Conservation (phyloP, 2,113 vertebrate genomes). For the Phycodurus eques region DNA sequence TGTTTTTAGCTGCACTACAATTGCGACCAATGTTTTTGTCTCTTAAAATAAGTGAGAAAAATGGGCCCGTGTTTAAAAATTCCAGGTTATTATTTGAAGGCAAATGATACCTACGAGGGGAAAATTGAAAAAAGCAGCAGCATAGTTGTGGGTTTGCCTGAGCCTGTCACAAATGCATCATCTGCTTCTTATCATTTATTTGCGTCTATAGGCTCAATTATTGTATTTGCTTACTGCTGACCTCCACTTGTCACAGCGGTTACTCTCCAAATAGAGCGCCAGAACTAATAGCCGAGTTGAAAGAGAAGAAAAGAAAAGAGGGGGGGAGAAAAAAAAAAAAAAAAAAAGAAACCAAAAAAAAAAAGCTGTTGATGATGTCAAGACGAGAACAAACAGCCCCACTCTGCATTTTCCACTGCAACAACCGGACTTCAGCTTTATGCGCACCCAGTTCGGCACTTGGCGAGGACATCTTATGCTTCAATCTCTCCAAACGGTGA, state of each 20-base stretch:
- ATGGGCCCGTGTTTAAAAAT: background rate
- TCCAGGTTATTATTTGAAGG: conserved; percentile 8
- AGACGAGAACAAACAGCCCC: conserved; percentile 28
- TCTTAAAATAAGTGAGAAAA: conserved; percentile 8
- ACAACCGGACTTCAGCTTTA: conserved; percentile 27
- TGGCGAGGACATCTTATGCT: conserved; percentile 58
- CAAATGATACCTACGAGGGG: background rate
- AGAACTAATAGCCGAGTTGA: conserved; percentile 38
- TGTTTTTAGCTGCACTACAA: background rate
- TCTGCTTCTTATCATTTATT: conserved; percentile 63
- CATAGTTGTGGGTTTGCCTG: conserved; percentile 54
- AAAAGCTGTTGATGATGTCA: conserved; percentile 32
- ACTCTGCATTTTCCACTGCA: conserved; percentile 38
- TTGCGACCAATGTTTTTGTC: background rate
- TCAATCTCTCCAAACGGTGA: conserved; percentile 59
- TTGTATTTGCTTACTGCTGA: conserved; percentile 35
- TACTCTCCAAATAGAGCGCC: conserved; percentile 34
- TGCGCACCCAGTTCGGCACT: conserved; percentile 29
- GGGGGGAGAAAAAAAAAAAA: no score
- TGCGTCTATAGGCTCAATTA: conserved; percentile 45
- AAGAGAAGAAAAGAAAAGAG: conserved; percentile 27
- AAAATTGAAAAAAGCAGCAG: conserved; percentile 14
- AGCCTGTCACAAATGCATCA: conserved; percentile 38
- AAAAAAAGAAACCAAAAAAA: conserved; percentile 10
- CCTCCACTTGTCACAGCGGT: conserved; percentile 25